Conservation (phyloP, 1,140 invertebrate species). For the Spodoptera litura region DNA sequence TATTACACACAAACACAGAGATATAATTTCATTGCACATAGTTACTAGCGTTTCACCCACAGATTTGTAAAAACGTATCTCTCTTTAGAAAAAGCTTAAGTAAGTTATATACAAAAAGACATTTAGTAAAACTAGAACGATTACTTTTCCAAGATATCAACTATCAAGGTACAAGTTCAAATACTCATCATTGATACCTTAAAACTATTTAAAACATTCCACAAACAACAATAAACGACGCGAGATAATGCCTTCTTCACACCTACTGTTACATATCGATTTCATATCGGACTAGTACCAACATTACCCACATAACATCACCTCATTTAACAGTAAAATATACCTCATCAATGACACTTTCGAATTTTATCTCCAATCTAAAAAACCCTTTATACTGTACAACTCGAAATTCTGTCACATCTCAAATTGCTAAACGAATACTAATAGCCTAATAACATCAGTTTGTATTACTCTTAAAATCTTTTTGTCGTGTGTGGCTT, state of each 20-base stretch:
- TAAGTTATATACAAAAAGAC: no score
- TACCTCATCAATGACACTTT: conserved; percentile 59
- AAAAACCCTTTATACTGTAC: conserved; percentile 49
- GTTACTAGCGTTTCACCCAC: no score
- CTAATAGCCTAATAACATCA: conserved; percentile 66
- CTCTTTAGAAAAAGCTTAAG: no score
- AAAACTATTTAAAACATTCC: neutral
- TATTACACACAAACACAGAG: no score
- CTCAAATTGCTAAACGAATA: conserved; percentile 74
- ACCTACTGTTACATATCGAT: conserved; percentile 54
- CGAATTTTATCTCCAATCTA: conserved; percentile 57
- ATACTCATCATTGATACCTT: neutral
- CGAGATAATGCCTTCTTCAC: conserved; percentile 48
- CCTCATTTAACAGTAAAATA: conserved; percentile 63
- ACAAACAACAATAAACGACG: conserved; percentile 34
- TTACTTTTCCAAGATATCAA: neutral
- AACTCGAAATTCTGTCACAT: conserved; percentile 66
- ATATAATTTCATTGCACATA: no score
- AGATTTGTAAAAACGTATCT: no score
- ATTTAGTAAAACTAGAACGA: no score
- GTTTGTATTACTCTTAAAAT: conserved; percentile 67
- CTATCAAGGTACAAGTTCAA: neutral
- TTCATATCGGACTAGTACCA: conserved; percentile 51
- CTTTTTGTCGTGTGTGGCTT: conserved; percentile 75
- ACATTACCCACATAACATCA: conserved; percentile 55